Conservation (phyloP, 2,113 vertebrate genomes). For the Seriola dumerili region DNA sequence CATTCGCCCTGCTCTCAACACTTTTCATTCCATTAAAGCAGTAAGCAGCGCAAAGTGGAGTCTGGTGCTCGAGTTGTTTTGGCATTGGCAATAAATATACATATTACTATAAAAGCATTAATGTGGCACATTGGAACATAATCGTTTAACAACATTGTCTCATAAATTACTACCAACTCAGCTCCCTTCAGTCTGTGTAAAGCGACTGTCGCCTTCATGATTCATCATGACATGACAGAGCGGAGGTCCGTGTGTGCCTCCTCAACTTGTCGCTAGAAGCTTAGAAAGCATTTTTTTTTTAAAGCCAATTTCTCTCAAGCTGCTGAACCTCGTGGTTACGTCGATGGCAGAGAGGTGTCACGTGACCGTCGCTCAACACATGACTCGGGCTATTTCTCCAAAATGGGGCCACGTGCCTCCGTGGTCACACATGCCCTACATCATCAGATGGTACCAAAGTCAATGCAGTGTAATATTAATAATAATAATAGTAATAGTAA, state of each 20-base stretch:
- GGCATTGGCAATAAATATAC: slow-evolving; percentile 87
- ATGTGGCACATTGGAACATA: slow-evolving; percentile 84
- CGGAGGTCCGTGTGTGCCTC: slow-evolving; percentile 27
- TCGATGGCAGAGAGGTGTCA: neutral
- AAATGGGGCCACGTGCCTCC: neutral
- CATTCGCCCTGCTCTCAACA: slow-evolving; percentile 71
- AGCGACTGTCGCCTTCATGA: slow-evolving; percentile 40
- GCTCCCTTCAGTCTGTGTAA: slow-evolving; percentile 27
- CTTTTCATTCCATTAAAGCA: slow-evolving; percentile 66
- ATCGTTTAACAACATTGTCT: slow-evolving; percentile 50
- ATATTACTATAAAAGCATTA: slow-evolving; percentile 66
- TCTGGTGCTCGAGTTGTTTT: slow-evolving; percentile 81
- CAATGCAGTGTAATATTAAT: slow-evolving; percentile 34
- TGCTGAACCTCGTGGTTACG: slow-evolving; percentile 3
- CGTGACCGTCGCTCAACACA: neutral
- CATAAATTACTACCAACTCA: slow-evolving; percentile 49
- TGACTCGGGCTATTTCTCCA: neutral
- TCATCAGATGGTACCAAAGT: slow-evolving; percentile 73
- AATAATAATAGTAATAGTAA: slow-evolving; percentile 44
- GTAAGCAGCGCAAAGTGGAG: slow-evolving; percentile 52
- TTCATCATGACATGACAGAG: slow-evolving; percentile 19
- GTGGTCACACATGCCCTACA: neutral
- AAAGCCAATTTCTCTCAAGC: slow-evolving; percentile 12
- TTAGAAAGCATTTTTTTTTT: slow-evolving; percentile 22
- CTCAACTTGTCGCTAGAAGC: slow-evolving; percentile 21